Conservation (phyloP, 2,797 vertebrate genomes). For the Podarcis siculus region DNA sequence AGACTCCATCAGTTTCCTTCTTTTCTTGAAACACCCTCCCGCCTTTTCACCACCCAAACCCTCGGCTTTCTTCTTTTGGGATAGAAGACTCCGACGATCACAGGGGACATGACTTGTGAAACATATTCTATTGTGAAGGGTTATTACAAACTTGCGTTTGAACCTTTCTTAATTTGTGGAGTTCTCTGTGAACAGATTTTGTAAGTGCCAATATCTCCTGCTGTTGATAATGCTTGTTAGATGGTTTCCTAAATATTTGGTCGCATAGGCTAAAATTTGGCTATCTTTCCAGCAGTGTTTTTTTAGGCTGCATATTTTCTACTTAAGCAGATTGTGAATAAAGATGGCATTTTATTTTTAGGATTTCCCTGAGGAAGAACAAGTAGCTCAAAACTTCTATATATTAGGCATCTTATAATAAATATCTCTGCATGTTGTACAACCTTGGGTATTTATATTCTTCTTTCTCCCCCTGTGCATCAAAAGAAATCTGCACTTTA, state of each 20-base stretch:
- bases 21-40: neutral
- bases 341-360: conserved; percentile 4
- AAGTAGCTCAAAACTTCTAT: neutral
- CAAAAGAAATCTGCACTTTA: neutral
- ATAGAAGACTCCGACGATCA: neutral
- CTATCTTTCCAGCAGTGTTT: neutral
- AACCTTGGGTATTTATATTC: neutral
- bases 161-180: neutral
- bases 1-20: neutral
- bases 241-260: neutral
- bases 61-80: neutral
- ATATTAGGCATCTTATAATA: neutral
- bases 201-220: neutral
- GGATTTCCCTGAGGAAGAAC: neutral
- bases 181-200: neutral
- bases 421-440: neutral
- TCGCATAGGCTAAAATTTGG: neutral
- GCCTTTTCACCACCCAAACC: neutral
- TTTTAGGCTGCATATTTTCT: neutral
- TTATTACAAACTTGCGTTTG: too few relatives aligned
- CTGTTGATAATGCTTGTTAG: neutral
- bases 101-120: neutral
- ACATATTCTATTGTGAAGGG: too few relatives aligned
- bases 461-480: neutral
- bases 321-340: neutral